Base-by-base conservation (phyloP, 2,888 invertebrate species). In the Ormyrus labotus region DNA sequence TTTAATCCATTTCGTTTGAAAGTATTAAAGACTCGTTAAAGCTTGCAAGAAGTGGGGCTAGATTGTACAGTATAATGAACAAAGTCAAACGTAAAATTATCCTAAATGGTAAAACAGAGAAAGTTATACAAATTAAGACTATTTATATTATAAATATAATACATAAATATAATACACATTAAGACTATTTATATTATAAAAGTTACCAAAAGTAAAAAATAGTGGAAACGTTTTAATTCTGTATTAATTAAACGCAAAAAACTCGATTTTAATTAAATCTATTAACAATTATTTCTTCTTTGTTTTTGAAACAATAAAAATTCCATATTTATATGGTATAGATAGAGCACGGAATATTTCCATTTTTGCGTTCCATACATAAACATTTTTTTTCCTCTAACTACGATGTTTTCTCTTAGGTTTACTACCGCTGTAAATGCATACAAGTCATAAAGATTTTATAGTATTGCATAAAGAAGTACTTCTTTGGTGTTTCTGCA, bases 371-470 rank as follows among this genome's bases (percentile, higher is more conserved):
- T 45, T 19, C 45, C n/a, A 69, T 57, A 57, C 45, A 13, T 69
- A 13, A 69, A 69, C n/a, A 47, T 70, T 70, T 47, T n/a, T 53
- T 60, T 47, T 70, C 34, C 34, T 34, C 4, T 70, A 50, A 70
- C 60, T 58, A 50, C 50, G 58, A 70, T 48, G 58, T 34, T 71
- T 71, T 71, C 19, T 60, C 50, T 71, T 50, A 19, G 50, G 45
- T 60, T 71, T 71, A 60, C 10, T 58, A 45, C 48, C 2, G 47
- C 8, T 47, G 9, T 10, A 11, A 19, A 50, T 6, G 11, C 50
- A 19, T 47, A 13, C 45, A 70, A 1, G 70, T 50, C 60, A 11
- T 71, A 50, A 60, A 71, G 60, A 7, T 71, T 71, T 71, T 71
- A 71, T 60, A 50, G 19, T 34, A 6, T 3, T 60, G 45, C 48